Conservation (phyloP, 2,797 vertebrate species). For the Erpetoichthys calabaricus region DNA sequence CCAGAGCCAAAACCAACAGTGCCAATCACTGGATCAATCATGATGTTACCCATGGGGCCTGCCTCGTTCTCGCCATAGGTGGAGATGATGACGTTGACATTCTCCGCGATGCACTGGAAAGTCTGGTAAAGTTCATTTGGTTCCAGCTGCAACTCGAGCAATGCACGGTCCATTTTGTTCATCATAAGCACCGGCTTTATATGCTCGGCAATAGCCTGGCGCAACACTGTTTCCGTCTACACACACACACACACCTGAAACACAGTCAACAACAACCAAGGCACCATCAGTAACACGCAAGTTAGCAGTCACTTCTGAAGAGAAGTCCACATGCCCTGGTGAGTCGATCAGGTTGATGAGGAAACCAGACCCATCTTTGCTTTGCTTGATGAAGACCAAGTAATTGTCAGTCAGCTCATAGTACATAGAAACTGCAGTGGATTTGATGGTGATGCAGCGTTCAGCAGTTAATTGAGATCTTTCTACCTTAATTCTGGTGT, state of each 20-base stretch:
- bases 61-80: slow-evolving; percentile 80
- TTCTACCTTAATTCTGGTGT: no score
- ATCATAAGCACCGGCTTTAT: slow-evolving; percentile 95
- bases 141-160: slow-evolving; percentile 82
- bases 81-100: slow-evolving; percentile 84
- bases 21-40: slow-evolving; percentile 75
- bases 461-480: no score
- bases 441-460: no score
- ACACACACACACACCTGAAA: slow-evolving; percentile 93
- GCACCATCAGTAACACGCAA: slow-evolving; percentile 89
- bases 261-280: slow-evolving; percentile 85
- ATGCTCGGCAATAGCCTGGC: slow-evolving; percentile 83
- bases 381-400: slow-evolving; percentile 86
- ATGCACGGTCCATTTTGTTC: slow-evolving; percentile 94
- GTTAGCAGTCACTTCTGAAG: slow-evolving; percentile 91
- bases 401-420: slow-evolving; percentile 73
- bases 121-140: slow-evolving; percentile 82
- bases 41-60: slow-evolving; percentile 84
- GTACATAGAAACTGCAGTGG: slow-evolving; percentile 80
- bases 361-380: slow-evolving; percentile 78
- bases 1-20: slow-evolving; percentile 90
- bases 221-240: slow-evolving; percentile 87
- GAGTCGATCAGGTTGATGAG: slow-evolving; percentile 94
- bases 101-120: slow-evolving; percentile 89
- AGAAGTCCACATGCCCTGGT: slow-evolving; percentile 90